Conservation (phyloP, 2,888 invertebrate species). For the Herminia tarsipennalis region DNA sequence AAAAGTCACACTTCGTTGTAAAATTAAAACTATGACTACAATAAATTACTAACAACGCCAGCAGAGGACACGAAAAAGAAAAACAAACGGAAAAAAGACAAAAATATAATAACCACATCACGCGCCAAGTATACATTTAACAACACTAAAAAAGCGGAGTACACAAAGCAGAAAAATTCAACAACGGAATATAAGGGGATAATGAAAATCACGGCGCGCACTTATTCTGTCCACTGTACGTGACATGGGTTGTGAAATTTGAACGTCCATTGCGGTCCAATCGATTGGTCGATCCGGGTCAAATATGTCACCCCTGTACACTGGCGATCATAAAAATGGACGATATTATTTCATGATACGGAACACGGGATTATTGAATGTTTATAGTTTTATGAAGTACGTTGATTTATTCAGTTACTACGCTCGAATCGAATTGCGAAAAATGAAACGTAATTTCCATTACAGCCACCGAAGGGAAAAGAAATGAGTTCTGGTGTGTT, state of each 20-base stretch:
- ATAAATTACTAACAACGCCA: not conserved
- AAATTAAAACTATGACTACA: not conserved
- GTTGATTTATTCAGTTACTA: slow-evolving; percentile 1
- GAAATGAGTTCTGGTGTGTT: too few relatives aligned
- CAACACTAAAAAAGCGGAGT: slow-evolving; percentile 24
- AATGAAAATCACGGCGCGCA: slow-evolving; percentile 58
- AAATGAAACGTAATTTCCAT: too few relatives aligned
- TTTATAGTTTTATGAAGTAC: slow-evolving; percentile 24
- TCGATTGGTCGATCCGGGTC: slow-evolving; percentile 51
- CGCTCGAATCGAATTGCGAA: not conserved
- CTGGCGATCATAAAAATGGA: slow-evolving; percentile 33
- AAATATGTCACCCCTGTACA: slow-evolving; percentile 40
- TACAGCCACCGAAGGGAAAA: too few relatives aligned
- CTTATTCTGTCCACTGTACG: slow-evolving; percentile 54
- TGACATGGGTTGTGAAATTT: slow-evolving; percentile 52
- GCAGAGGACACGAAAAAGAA: not conserved
- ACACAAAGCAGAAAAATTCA: slow-evolving; percentile 31
- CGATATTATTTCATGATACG: slow-evolving; percentile 36
- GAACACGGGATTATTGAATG: slow-evolving; percentile 33
- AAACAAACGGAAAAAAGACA: slow-evolving; percentile 6
- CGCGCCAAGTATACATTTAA: slow-evolving; percentile 26
- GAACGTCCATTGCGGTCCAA: slow-evolving; percentile 42
- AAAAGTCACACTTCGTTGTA: not conserved
- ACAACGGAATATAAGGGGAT: slow-evolving; percentile 40
- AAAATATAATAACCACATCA: slow-evolving; percentile 29